Base-by-base conservation (phyloP, 2,113 vertebrate species). In the Pandion haliaetus region DNA sequence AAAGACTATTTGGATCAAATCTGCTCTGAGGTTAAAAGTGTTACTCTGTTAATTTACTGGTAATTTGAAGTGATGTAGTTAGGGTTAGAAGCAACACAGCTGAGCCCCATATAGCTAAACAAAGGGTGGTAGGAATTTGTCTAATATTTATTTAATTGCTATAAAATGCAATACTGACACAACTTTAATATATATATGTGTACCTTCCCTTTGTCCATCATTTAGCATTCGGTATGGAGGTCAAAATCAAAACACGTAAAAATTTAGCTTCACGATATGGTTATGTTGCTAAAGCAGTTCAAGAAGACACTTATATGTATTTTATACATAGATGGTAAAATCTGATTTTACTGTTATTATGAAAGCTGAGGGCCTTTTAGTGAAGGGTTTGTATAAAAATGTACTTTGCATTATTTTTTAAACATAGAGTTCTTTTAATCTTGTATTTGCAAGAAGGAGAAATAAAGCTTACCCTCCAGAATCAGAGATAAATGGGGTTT, bases 1-100 rank as follows among this genome's bases (percentile, higher is more conserved):
- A 99, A 99, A 99, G 98, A 99, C 99, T 99, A 99, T 99, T 99
- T 99, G 99, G 99, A 99, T 99, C 99, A 99, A 99, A 99, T 98
- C 98, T 99, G 99, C 99, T 99, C 98, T 97, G 98, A 99, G 99
- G 99, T 99, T 99, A 98, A 99, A 99, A 99, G 99, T 99, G 99
- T 99, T 99, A 99, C 99, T 99, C 99, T 98, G 99, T 99, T 99
- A 99, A 99, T 99, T 99, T 99, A 99, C 99, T 99, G 98, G 99
- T 99, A 99, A 99, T 99, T 98, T 99, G 99, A 99, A 99, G 99
- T 99, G 99, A 99, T 99, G 99, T 99, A 99, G 99, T 99, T 99
- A 98, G 98, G 98, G 98, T 98, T 98, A 98, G 98, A 98, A 98
- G 98, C 98, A 98, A 98, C 98, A 98, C 98, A 98, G 98, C 98